phyloP scores from a whole-genome alignment of 1,140 invertebrate genomes.

The Elysia chlorotica region DNA sequence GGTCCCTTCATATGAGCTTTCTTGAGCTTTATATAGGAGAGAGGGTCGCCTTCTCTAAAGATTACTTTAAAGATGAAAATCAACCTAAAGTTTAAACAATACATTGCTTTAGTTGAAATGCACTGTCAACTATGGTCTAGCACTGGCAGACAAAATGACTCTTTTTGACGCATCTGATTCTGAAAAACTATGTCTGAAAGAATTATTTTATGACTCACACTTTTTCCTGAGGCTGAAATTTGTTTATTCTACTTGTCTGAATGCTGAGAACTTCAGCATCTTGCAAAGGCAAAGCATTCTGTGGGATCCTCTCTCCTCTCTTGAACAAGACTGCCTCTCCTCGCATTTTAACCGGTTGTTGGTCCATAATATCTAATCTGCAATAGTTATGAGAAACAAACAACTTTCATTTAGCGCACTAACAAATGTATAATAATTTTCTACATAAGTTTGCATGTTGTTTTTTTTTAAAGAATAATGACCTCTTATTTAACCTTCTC shows the following conservation, averaged over 20 bases:
- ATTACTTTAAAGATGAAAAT: too few relatives aligned
- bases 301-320: neutral
- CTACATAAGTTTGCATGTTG: too few relatives aligned
- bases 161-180: neutral
- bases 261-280: neutral
- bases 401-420: too few relatives aligned
- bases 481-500: too few relatives aligned
- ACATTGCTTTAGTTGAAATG: neutral
- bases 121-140: neutral
- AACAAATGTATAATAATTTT: too few relatives aligned
- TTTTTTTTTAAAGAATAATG: too few relatives aligned
- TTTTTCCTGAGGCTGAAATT: neutral
- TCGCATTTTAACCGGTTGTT: neutral
- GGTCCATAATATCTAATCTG: too few relatives aligned
- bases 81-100: neutral
- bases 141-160: neutral
- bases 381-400: too few relatives aligned
- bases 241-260: slow-evolving; percentile 2
- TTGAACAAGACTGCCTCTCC: neutral
- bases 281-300: neutral
- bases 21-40: too few relatives aligned
- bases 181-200: neutral
- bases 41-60: too few relatives aligned
- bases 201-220: neutral
- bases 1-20: too few relatives aligned